Percentiles rank a stretch among this genome's conserved stretches.
Evolutionary conservation across 2,888 invertebrate species (phyloP).

Genomic region (Drosophila peninsularis): DNA sequence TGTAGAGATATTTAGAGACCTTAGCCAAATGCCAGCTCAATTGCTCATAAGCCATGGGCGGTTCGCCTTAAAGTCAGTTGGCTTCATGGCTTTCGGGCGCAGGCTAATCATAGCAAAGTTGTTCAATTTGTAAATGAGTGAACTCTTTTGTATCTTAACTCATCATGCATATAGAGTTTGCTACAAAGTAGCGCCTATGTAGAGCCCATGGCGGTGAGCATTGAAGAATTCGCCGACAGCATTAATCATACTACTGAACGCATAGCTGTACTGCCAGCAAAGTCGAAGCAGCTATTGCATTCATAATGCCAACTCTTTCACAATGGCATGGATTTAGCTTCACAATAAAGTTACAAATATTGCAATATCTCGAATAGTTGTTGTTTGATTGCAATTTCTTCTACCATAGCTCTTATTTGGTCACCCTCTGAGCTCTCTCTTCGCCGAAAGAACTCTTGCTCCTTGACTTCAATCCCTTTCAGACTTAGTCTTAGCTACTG

Average conservation of each 20-base stretch:
- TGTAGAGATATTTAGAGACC: no score
- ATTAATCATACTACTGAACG: no score
- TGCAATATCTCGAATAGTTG: not conserved
- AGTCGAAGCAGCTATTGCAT: not conserved
- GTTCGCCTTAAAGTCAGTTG: no score
- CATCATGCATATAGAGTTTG: not conserved
- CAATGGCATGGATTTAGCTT: not conserved
- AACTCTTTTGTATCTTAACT: not conserved
- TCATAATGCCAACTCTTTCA: not conserved
- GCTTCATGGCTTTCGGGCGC: no score
- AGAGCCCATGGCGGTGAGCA: not conserved
- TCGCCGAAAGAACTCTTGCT: not conserved
- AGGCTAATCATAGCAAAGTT: no score
- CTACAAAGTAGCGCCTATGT: not conserved
- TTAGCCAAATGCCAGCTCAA: no score
- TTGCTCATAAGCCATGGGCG: no score
- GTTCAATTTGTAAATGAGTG: no score
- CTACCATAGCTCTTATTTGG: not conserved
- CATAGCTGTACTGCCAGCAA: no score
- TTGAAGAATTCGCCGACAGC: not conserved
- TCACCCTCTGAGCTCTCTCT: not conserved
- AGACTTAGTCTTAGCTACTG: not conserved
- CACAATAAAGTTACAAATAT: not conserved
- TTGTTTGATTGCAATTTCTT: not conserved
- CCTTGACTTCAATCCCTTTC: not conserved